These are phyloP conservation scores for Rhombomys opimus DNA, from an alignment of 2,113 vertebrate species.

Conservation along the genomic window DNA sequence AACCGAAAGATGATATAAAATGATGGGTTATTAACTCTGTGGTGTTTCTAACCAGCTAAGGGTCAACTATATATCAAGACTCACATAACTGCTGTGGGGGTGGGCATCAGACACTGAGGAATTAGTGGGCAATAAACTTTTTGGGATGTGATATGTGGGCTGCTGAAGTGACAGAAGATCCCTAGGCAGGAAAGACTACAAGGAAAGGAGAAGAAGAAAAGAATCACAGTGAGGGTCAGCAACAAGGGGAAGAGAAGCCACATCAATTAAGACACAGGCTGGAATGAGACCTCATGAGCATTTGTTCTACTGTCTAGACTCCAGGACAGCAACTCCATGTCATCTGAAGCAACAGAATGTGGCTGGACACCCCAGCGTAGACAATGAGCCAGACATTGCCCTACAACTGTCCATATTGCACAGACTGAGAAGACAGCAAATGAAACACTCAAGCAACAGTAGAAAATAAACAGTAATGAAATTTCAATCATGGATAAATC, in stretches of 20 bases:
- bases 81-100: neutral
- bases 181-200: neutral
- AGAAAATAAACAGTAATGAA: neutral
- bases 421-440: neutral
- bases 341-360: neutral
- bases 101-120: neutral
- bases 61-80: neutral
- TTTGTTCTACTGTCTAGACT: neutral
- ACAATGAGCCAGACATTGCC: neutral
- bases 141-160: neutral
- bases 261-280: neutral
- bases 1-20: neutral
- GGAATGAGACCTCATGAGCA: neutral
- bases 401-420: neutral
- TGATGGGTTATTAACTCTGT: neutral
- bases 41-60: neutral
- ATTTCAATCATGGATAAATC: neutral
- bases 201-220: neutral
- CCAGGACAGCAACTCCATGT: fast-evolving
- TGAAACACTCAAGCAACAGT: neutral
- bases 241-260: neutral
- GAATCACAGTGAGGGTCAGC: fast-evolving
- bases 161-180: neutral
- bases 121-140: neutral
- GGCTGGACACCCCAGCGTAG: neutral